These are phyloP conservation scores for Trididemnum nubilum DNA, from an alignment of 23 tunicate genomes.

Conservation along the genomic window DNA sequence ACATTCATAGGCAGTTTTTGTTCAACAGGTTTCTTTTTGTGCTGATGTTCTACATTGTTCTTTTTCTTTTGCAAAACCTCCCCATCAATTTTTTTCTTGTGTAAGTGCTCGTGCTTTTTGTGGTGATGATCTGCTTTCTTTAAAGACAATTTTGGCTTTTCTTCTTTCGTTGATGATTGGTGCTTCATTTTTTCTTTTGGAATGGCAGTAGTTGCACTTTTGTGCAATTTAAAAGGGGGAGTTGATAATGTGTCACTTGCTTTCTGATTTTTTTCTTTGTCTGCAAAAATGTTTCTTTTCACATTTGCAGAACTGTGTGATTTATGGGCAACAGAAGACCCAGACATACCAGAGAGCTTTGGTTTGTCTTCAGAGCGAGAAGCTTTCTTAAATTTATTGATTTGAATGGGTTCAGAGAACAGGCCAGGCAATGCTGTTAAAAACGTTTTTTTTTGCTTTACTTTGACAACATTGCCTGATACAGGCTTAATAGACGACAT, in stretches of 20 bases:
- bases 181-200: neutral
- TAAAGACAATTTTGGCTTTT: neutral
- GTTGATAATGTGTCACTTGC: neutral
- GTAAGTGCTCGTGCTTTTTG: too few relatives aligned
- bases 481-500: constrained; percentile 66
- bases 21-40: neutral
- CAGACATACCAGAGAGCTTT: neutral
- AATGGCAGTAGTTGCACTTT: neutral
- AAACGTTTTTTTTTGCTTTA: constrained; percentile 43
- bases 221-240: neutral
- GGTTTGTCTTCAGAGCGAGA: neutral
- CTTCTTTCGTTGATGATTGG: neutral
- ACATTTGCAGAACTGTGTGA: neutral
- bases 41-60: neutral
- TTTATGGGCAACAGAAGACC: neutral
- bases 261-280: neutral
- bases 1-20: neutral
- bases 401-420: constrained; percentile 82
- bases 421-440: constrained; percentile 39
- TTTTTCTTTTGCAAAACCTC: too few relatives aligned
- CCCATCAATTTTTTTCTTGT: too few relatives aligned
- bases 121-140: neutral
- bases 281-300: neutral
- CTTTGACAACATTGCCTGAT: constrained; percentile 32
- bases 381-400: constrained; percentile 53